A percentile compares a stretch with the other conserved stretches of the same genome.
Evolutionary conservation across 2,113 vertebrate genomes (phyloP).

Genomic region (Oryzias woworae): DNA sequence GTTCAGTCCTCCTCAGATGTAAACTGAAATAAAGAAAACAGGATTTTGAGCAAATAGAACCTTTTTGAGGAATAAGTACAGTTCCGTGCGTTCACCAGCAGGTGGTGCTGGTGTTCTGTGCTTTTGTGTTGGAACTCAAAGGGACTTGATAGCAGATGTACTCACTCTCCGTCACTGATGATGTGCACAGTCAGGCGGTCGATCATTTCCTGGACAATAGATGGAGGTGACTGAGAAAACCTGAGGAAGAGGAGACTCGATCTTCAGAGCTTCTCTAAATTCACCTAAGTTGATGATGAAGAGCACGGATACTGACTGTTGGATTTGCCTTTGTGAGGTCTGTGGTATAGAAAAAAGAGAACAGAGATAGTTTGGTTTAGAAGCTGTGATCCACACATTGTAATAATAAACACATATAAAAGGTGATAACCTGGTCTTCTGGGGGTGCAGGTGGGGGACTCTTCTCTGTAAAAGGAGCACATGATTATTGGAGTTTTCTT

Average conservation of each 20-base stretch:
- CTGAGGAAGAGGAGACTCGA: conserved; percentile 50
- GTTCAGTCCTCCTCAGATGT: conserved; percentile 1
- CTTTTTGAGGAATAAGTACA: background rate
- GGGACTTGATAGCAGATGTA: background rate
- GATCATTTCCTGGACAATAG: conserved; percentile 43
- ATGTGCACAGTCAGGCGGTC: conserved; percentile 40
- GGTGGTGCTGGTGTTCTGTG: conserved; percentile 37
- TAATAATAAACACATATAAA: background rate
- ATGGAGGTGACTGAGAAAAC: conserved; percentile 32
- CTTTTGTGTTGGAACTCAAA: too few species aligned
- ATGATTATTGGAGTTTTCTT: background rate
- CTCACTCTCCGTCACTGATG: conserved; percentile 47
- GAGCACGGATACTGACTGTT: background rate
- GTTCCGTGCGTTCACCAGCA: conserved; percentile 30
- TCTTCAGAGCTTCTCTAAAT: background rate
- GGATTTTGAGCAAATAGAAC: background rate
- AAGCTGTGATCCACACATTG: background rate
- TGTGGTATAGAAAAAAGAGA: conserved; percentile 31
- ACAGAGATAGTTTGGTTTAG: background rate
- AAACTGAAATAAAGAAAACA: conserved; percentile 38
- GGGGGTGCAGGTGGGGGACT: background rate
- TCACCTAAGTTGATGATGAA: background rate
- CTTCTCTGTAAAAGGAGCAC: conserved; percentile 45
- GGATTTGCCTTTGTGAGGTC: conserved; percentile 54
- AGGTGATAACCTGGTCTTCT: conserved; percentile 48